Percentiles rank a stretch among this genome's conserved stretches.
Conservation (phyloP, 2,888 invertebrate species). For the Gasteruption jaculator region DNA sequence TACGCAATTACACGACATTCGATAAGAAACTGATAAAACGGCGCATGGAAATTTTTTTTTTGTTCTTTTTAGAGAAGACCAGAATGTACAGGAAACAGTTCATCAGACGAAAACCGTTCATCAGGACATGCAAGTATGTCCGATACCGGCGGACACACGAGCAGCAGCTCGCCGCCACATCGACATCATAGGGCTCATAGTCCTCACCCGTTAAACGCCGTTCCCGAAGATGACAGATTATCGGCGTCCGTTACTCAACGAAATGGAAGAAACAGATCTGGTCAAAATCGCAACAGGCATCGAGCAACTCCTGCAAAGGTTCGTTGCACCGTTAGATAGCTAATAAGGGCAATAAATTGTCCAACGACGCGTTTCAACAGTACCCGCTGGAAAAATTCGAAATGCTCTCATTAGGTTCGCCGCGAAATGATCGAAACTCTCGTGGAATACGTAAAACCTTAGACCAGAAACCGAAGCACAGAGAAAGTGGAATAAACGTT, state of each 20-base stretch:
- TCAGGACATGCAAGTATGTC: constrained; percentile 93
- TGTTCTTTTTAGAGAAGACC: constrained; percentile 51
- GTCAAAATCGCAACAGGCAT: constrained; percentile 61
- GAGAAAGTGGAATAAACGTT: no score
- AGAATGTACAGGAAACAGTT: constrained; percentile 73
- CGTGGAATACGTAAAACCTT: no score
- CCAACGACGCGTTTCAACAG: no score
- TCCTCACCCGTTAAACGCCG: constrained; percentile 56
- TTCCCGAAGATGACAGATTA: constrained; percentile 60
- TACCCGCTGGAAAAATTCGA: no score
- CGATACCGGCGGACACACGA: constrained; percentile 67
- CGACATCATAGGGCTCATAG: constrained; percentile 54
- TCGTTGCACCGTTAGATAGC: constrained; percentile 4
- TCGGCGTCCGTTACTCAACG: constrained; percentile 65
- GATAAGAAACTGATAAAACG: neutral
- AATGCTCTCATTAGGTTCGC: no score
- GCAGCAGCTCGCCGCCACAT: constrained; percentile 60
- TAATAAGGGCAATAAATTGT: no score
- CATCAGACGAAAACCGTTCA: constrained; percentile 86
- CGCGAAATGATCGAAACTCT: no score
- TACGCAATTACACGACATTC: no score
- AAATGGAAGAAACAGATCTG: constrained; percentile 61
- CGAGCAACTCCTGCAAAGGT: constrained; percentile 65
- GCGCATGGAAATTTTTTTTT: constrained; percentile 24
- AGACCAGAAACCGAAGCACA: no score